A percentile compares a stretch with the other conserved stretches of the same genome.
Conservation (phyloP, 2,888 invertebrate genomes). For the Eristalinus sepulchralis region DNA sequence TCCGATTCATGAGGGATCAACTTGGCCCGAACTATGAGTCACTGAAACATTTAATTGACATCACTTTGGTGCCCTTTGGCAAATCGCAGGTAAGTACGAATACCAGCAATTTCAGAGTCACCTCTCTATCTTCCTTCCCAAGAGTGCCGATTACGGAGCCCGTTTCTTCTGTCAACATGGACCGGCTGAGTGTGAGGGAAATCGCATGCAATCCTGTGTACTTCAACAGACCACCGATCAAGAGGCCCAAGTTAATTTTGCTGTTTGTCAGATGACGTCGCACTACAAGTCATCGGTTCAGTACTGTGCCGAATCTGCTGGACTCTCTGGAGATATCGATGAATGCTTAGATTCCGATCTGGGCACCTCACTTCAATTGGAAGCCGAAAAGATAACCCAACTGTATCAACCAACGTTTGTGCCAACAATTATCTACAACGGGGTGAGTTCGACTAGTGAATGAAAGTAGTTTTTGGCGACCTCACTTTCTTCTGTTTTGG, state of each 20-base stretch:
- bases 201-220: constrained; percentile 85
- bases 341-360: constrained; percentile 79
- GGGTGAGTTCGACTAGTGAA: constrained; percentile 75
- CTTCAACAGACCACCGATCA: constrained; percentile 80
- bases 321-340: constrained; percentile 78
- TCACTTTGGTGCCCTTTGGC: constrained; percentile 85
- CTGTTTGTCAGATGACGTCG: constrained; percentile 82
- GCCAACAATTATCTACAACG: constrained; percentile 82
- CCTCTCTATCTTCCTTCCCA: background rate
- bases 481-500: background rate
- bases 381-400: constrained; percentile 81
- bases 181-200: constrained; percentile 84
- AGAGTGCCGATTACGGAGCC: constrained; percentile 78
- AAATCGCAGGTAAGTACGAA: constrained; percentile 83
- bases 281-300: constrained; percentile 79
- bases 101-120: background rate
- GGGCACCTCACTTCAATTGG: constrained; percentile 81
- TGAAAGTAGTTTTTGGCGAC: constrained; percentile 72
- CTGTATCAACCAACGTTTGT: constrained; percentile 80
- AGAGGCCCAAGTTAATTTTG: constrained; percentile 81
- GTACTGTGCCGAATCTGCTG: constrained; percentile 79
- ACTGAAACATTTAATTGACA: constrained; percentile 81
- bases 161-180: constrained; percentile 85
- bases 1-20: constrained; percentile 82
- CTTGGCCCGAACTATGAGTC: constrained; percentile 82